Evolutionary conservation across 2,797 vertebrate species (phyloP).

Genomic region (Luscinia megarhynchos): DNA sequence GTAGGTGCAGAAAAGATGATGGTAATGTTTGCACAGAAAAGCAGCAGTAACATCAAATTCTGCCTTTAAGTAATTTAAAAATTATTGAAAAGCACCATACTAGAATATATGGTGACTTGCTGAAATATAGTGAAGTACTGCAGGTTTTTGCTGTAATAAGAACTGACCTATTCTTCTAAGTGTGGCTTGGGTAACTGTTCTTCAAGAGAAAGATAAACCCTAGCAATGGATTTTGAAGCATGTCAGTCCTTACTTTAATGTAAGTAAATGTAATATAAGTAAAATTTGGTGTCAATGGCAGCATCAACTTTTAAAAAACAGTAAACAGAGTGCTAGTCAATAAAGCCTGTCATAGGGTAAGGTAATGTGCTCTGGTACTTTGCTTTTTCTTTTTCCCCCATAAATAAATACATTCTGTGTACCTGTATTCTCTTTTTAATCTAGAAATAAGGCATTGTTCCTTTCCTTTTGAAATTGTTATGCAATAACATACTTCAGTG

Average conservation of each 20-base stretch:
- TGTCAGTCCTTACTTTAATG: background rate
- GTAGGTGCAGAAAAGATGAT: background rate
- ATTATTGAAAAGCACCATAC: background rate
- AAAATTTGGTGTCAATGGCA: background rate
- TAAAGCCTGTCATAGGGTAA: background rate
- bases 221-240: background rate
- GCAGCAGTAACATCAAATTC: background rate
- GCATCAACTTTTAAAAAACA: background rate
- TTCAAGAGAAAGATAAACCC: background rate
- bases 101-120: background rate
- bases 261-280: background rate
- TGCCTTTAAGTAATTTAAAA: background rate
- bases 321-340: background rate
- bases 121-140: background rate
- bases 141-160: background rate
- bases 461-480: background rate
- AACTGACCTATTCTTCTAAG: background rate
- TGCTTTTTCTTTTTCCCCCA: rapidly evolving
- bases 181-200: background rate
- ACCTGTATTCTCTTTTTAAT: background rate
- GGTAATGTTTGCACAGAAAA: background rate
- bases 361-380: background rate
- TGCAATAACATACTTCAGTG: background rate
- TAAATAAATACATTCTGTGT: background rate
- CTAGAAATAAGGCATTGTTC: background rate